A percentile compares a stretch with the other conserved stretches of the same genome.
These are phyloP conservation scores for Lycaon pictus DNA, from an alignment of 2,113 vertebrate genomes.

Conservation along the genomic window DNA sequence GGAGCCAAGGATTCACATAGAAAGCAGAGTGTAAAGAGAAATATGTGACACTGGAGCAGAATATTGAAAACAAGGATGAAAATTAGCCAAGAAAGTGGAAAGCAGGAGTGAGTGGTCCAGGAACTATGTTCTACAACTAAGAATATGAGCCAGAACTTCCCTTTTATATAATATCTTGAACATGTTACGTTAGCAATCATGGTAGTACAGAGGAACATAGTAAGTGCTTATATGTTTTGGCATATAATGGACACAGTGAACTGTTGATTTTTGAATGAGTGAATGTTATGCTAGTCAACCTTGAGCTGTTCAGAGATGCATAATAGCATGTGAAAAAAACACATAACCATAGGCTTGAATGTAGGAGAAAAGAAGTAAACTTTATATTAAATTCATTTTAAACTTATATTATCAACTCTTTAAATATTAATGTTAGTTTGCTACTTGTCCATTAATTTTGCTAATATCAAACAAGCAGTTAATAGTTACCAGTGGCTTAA, in stretches of 20 bases:
- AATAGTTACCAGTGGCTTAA: slow-evolving; percentile 45
- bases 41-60: neutral
- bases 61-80: neutral
- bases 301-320: neutral
- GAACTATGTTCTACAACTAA: neutral
- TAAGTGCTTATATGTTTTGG: neutral
- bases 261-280: neutral
- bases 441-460: neutral
- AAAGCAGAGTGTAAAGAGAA: neutral
- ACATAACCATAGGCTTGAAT: neutral
- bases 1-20: neutral
- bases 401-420: neutral
- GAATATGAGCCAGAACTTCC: neutral
- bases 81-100: slow-evolving; percentile 32
- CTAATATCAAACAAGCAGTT: neutral
- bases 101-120: neutral
- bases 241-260: neutral
- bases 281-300: neutral
- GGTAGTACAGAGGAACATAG: neutral
- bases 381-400: neutral
- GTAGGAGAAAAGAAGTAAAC: neutral
- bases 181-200: neutral
- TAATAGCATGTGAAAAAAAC: slow-evolving; percentile 8
- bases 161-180: neutral
- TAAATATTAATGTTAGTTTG: slow-evolving; percentile 16